Percentiles rank a stretch among this genome's conserved stretches.
phyloP scores from a whole-genome alignment of 2,113 vertebrate genomes.

The Labeo rohita region DNA sequence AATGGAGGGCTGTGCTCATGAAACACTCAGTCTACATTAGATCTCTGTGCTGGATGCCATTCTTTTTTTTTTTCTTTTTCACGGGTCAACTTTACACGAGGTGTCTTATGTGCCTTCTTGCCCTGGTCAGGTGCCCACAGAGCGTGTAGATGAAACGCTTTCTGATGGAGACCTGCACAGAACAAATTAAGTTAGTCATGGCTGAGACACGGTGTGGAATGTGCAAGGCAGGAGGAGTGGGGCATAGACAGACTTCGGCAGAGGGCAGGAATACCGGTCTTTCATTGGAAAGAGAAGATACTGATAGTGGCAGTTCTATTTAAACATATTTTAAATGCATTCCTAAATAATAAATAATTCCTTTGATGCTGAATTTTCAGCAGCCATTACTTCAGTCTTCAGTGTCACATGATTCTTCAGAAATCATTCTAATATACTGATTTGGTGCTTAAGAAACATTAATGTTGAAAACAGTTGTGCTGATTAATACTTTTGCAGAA shows the following conservation, averaged over 20 bases:
- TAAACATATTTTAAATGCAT: not conserved
- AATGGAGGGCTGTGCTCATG: not conserved
- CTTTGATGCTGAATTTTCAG: not conserved
- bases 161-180: slow-evolving; percentile 73
- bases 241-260: slow-evolving; percentile 13
- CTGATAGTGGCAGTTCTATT: not conserved
- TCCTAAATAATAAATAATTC: not conserved
- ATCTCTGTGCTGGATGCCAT: slow-evolving; percentile 31
- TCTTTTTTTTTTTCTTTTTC: slow-evolving; percentile 42
- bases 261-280: slow-evolving; percentile 32
- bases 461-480: not conserved
- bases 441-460: not conserved
- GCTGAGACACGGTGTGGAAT: slow-evolving; percentile 77
- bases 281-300: not conserved
- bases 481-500: not conserved
- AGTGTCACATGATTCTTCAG: not conserved
- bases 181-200: slow-evolving; percentile 80
- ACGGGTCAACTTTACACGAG: slow-evolving; percentile 25
- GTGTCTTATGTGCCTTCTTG: slow-evolving; percentile 37
- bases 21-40: slow-evolving; percentile 43
- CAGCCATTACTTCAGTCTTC: not conserved
- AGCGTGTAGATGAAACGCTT: slow-evolving; percentile 51
- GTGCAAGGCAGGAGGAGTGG: slow-evolving; percentile 61
- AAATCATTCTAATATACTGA: not conserved
- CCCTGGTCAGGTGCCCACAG: slow-evolving; percentile 49